Base-by-base conservation (phyloP, 1,140 invertebrate genomes). In the Pristionchus pacificus region DNA sequence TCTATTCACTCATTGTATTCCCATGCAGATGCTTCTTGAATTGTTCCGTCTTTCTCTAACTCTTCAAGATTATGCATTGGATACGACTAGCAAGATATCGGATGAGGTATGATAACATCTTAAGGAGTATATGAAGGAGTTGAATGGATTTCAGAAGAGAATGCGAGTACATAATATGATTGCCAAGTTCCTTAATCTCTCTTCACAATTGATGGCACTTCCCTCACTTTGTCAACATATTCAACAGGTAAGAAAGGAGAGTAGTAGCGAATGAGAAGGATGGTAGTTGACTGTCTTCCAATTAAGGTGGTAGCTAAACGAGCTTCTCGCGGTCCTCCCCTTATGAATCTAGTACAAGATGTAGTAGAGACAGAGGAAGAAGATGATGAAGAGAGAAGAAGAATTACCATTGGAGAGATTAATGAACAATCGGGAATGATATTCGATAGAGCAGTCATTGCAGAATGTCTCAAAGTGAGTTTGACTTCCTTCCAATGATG, bases 131-230 rank as follows among this genome's bases (percentile, higher is more conserved):
- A 49, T 49, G 38, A 19, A 19, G 38, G 19, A 49, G 38, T 49
- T 49, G 38, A 19, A 19, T 10, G 33, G 49, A 27, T 28, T 63
- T 19, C 28, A 33, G 32, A 82, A 82, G 68, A 66, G 75, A 0
- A 73, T 71, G 3, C 55, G 32, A 25, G 74, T 82, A 58, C 81
- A 82, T 58, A 82, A 82, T 67, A 57, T 83, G n/a, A 74, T 82
- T 19, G 82, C 80, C 2, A 82, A 80, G 60, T 82, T 78, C 63
- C 64, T 82, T 66, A 82, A 82, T 72, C 49, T 82, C 10, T 74
- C 78, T 10, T 79, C 79, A 15, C 80, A 83, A 49, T 68, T 82
- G 3, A 61, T 82, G 27, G 77, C 79, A 13, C 82, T 82, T 67
- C 80, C 80, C 6, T 64, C 80, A 2, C 65, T 82, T 2, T 83